These are phyloP conservation scores for Daboia siamensis DNA, from an alignment of 2,113 vertebrate species.

Conservation along the genomic window DNA sequence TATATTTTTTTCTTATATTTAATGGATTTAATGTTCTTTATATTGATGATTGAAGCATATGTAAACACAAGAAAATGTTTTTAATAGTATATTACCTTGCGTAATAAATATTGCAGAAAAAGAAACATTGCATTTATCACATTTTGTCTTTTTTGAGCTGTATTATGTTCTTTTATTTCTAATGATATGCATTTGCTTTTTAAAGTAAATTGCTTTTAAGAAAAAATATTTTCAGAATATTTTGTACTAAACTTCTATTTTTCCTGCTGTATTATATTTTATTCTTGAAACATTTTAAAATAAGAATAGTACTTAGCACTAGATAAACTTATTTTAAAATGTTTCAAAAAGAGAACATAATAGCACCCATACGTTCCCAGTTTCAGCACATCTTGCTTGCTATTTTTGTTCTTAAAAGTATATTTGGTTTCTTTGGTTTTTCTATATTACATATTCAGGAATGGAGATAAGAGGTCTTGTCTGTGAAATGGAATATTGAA, in stretches of 20 bases:
- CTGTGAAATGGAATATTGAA: background rate
- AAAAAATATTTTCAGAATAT: background rate
- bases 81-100: conserved; percentile 38
- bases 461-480: conserved; percentile 18
- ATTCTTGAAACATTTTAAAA: conserved; percentile 12
- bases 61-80: conserved; percentile 55
- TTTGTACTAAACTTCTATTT: background rate
- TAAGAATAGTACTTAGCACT: background rate
- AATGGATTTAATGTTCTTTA: conserved; percentile 31
- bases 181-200: conserved; percentile 15
- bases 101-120: conserved; percentile 40
- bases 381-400: background rate
- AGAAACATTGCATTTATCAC: conserved; percentile 58
- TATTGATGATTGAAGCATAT: conserved; percentile 53
- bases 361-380: background rate
- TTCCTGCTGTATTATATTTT: conserved; percentile 25
- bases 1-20: conserved; percentile 23
- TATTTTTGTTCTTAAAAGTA: background rate
- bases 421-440: background rate
- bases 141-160: conserved; percentile 47
- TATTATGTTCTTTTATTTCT: conserved; percentile 39
- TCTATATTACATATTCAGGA: conserved; percentile 7
- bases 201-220: background rate
- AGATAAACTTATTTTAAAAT: background rate
- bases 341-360: conserved; percentile 18